phyloP scores from a whole-genome alignment of 2,113 vertebrate species.

The Ailurus styani region DNA sequence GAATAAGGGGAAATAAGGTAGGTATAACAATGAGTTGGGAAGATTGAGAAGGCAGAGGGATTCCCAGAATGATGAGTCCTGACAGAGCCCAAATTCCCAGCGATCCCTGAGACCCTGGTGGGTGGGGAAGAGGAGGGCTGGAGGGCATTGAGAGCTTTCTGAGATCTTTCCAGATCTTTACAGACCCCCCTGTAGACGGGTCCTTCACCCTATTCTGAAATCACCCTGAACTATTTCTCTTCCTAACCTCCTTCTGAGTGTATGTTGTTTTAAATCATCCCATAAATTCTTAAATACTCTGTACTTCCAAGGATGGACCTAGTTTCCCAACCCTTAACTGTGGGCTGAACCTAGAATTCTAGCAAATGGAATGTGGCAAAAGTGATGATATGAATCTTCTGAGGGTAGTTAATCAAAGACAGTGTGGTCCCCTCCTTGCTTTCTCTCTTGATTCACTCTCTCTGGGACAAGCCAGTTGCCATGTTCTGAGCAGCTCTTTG shows the following conservation, averaged over 20 bases:
- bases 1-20: neutral
- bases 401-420: neutral
- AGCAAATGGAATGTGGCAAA: neutral
- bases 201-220: neutral
- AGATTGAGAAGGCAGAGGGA: neutral
- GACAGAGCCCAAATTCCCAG: neutral
- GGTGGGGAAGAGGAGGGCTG: neutral
- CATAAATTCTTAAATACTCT: neutral
- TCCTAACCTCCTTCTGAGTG: neutral
- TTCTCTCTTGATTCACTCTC: neutral
- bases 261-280: neutral
- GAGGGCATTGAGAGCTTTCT: neutral
- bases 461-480: neutral
- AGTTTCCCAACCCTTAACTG: neutral
- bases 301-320: neutral
- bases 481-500: neutral
- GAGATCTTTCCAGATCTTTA: neutral
- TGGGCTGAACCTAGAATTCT: neutral
- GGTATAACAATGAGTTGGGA: neutral
- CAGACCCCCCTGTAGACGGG: neutral
- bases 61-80: neutral
- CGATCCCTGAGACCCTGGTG: neutral
- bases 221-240: neutral
- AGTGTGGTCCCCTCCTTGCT: neutral
- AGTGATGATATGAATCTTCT: neutral